Base-by-base conservation (phyloP, 2,797 vertebrate genomes). In the Sebastes steindachneri region DNA sequence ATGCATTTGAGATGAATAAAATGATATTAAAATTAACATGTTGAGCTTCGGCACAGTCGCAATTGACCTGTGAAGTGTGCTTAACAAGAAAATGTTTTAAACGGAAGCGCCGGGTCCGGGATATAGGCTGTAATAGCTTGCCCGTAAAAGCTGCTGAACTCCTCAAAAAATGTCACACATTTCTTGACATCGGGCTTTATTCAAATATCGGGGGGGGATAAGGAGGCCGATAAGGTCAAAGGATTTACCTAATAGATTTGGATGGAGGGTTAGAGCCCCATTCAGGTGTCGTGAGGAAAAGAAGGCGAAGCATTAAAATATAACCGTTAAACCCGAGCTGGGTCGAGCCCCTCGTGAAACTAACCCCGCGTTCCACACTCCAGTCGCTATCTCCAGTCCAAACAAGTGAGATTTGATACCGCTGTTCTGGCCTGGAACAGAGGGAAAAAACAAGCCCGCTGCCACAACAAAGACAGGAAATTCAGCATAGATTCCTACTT, bases 401-500 rank as follows among this genome's bases (percentile, higher is more conserved):
- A 95, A 96, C 94, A 94, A 84, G 89, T 81, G 91, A 86, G 91
- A 90, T 91, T 90, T 91, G 94, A 95, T 93, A 93, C 76, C 31
- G 82, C 90, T 84, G 90, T 82, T 93, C 90, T 85, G 87, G 85
- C 55, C 86, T 89, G 88, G 87, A 94, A 93, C 84, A 54, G 85
- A 83, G 85, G 90, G 85, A 86, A 88, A 91, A 92, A 93, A 93
- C 89, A 93, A 94, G 93, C 75, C 92, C 85, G 62, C 89, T 93
- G 87, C 92, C 89, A 88, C 93, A 96, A 96, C 95, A 96, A 96
- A 96, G 95, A 93, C 93, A 94, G 95, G 95, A 96, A 96, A 95
- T 95, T 96, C 70, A 95, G 87, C 89, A 95, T 95, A 95, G 95
- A 92, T 95, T 95, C 91, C 85, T 84, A 92, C 93, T 92, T 92